Evolutionary conservation across 2,113 vertebrate species (phyloP).

Genomic region (Ophthalmolycus amberensis): DNA sequence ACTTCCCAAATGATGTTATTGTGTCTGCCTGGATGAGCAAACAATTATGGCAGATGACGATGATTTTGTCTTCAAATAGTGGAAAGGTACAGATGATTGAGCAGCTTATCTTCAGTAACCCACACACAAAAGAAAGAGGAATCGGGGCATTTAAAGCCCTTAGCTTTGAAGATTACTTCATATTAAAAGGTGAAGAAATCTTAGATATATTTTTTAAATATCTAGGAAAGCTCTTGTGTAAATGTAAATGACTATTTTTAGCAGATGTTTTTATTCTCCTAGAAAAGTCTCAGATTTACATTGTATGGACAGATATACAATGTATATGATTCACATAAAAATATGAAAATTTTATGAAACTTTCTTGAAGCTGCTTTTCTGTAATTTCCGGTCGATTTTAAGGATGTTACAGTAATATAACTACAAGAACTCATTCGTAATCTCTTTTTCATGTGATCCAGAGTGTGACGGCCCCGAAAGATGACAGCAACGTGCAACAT

Average conservation of each 20-base stretch:
- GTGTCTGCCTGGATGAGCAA: slow-evolving; percentile 73
- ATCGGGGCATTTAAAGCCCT: slow-evolving; percentile 6
- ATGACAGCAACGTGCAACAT: not conserved
- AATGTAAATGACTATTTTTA: not conserved
- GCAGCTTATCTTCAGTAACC: slow-evolving; percentile 50
- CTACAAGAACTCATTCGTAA: not conserved
- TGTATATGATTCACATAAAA: not conserved
- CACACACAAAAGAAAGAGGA: slow-evolving; percentile 15
- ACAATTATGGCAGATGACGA: slow-evolving; percentile 65
- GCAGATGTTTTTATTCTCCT: not conserved
- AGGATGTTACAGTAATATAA: not conserved
- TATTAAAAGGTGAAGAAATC: not conserved
- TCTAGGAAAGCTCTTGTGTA: not conserved
- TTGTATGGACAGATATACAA: too few relatives aligned
- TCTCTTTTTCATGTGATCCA: not conserved
- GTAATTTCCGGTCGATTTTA: not conserved
- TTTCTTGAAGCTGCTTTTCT: not conserved
- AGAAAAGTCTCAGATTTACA: not conserved
- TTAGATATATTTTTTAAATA: not conserved
- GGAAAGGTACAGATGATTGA: slow-evolving; percentile 54
- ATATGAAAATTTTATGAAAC: not conserved
- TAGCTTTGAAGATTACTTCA: not conserved
- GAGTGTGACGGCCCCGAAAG: not conserved
- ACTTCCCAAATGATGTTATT: slow-evolving; percentile 74
- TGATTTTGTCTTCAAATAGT: slow-evolving; percentile 53